A percentile compares a stretch with the other conserved stretches of the same genome.
phyloP scores from a whole-genome alignment of 1,140 invertebrate genomes.

The Acromyrmex charruanus region DNA sequence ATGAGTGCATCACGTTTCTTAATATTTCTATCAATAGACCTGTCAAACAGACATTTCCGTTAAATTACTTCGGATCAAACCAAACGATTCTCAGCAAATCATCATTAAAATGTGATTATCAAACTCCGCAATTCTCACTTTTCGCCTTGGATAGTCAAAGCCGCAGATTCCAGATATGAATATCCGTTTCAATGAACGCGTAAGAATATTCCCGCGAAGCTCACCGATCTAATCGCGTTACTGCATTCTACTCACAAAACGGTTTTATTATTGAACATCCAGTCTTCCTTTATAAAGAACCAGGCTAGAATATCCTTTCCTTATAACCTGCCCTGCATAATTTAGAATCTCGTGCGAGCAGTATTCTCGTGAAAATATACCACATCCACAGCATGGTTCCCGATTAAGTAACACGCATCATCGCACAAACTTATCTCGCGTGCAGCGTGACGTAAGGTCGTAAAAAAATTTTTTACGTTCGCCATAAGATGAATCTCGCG shows the following conservation, averaged over 20 bases:
- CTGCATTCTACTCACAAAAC: background rate
- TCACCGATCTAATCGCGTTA: background rate
- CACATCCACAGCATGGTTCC: background rate
- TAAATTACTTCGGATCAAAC: slow-evolving; percentile 48
- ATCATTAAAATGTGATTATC: slow-evolving; percentile 52
- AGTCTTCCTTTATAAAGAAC: background rate
- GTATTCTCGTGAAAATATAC: slow-evolving; percentile 2
- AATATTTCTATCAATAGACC: slow-evolving; percentile 54
- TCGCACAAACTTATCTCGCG: slow-evolving; percentile 15
- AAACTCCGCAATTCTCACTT: slow-evolving; percentile 35
- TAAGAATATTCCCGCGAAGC: slow-evolving; percentile 8
- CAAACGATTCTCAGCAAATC: slow-evolving; percentile 40
- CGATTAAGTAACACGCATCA: slow-evolving; percentile 30
- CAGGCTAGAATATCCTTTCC: background rate
- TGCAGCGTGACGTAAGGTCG: background rate
- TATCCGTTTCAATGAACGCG: slow-evolving; percentile 35
- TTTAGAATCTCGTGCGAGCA: background rate
- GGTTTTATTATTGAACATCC: slow-evolving; percentile 20
- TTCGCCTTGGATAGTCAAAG: slow-evolving; percentile 37
- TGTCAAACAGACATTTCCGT: slow-evolving; percentile 55
- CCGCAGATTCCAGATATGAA: slow-evolving; percentile 22
- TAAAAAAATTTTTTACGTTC: slow-evolving; percentile 34
- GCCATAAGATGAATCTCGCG: slow-evolving; percentile 23
- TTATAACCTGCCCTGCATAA: slow-evolving; percentile 2
- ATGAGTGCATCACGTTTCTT: slow-evolving; percentile 36